Base-by-base conservation (phyloP, 2,797 vertebrate genomes). In the Falco peregrinus region DNA sequence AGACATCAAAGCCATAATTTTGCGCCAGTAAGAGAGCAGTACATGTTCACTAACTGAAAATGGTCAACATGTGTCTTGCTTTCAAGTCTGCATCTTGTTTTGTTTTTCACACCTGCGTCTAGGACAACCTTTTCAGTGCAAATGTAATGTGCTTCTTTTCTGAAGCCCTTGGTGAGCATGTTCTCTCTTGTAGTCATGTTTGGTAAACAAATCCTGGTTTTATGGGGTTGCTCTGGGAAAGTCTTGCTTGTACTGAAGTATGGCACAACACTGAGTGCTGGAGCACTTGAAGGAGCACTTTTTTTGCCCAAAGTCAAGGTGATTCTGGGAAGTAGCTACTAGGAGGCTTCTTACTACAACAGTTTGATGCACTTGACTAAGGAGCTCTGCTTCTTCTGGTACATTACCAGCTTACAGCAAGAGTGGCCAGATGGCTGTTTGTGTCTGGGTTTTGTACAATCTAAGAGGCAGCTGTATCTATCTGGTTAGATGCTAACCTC, bases 1-100 rank as follows among this genome's bases (percentile, higher is more conserved):
- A 92, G 37, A 93, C 80, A 93, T 68, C 71, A 81, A 68, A 91
- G 73, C 63, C 91, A 9, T 86, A 89, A 90, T 91, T 93, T 93
- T 94, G 47, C 33, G 47, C 37, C 57, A 68, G 39, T 69, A 56
- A 76, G 48, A 90, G 48, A 74, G 48, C 33, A 69, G 57, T 60
- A 0, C 18, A 21, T 61, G 61, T 82, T 81, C 70, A 70, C 78
- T 75, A 59, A 75, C 50, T 88, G 87, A 41, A 74, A 91, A 91
- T 35, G 16, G 21, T 67, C 68, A 76, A 51, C 43, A 9, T 11
- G 2, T 24, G 16, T 71, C 65, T 48, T 28, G 59, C 59, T 91
- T 92, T 84, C 39, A 78, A 91, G 50, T 54, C 35, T 63, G 39
- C 0, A 7, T 64, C 89, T 73, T 43, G 54, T 94, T 93, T 95